phyloP scores from a whole-genome alignment of 2,888 invertebrate species.

The Laothoe populi region DNA sequence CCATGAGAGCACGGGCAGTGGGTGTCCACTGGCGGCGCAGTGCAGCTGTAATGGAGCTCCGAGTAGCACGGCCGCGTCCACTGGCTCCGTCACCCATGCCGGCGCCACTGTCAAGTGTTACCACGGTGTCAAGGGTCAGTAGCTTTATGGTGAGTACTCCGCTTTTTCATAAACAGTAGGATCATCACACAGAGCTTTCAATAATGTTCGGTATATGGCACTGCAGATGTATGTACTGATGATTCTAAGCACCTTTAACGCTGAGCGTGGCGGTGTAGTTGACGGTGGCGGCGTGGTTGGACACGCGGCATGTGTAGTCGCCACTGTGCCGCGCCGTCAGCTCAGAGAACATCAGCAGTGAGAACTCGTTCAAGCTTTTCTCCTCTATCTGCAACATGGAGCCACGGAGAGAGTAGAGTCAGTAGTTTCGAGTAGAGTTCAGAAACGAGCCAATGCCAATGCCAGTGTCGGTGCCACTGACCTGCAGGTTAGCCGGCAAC shows the following conservation, averaged over 20 bases:
- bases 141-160: too few relatives aligned
- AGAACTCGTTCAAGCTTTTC: conserved; percentile 88
- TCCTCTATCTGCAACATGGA: conserved; percentile 81
- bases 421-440: too few relatives aligned
- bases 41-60: conserved; percentile 88
- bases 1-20: conserved; percentile 87
- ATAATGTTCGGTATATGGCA: too few relatives aligned
- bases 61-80: conserved; percentile 87
- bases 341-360: conserved; percentile 88
- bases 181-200: too few relatives aligned
- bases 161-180: too few relatives aligned
- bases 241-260: conserved; percentile 84
- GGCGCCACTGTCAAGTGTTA: conserved; percentile 86
- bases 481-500: conserved; percentile 86
- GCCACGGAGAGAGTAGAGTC: neutral
- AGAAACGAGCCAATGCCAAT: too few relatives aligned
- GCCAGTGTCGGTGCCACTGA: conserved; percentile 49
- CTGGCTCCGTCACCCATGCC: conserved; percentile 88
- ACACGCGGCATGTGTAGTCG: conserved; percentile 88
- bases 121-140: neutral
- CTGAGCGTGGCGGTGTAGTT: conserved; percentile 87
- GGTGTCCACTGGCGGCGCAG: conserved; percentile 91
- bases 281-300: conserved; percentile 88
- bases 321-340: conserved; percentile 88
- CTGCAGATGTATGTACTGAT: too few relatives aligned